A percentile compares a stretch with the other conserved stretches of the same genome.
phyloP scores from a whole-genome alignment of 2,888 invertebrate species.

The Eurytoma adleriae region DNA sequence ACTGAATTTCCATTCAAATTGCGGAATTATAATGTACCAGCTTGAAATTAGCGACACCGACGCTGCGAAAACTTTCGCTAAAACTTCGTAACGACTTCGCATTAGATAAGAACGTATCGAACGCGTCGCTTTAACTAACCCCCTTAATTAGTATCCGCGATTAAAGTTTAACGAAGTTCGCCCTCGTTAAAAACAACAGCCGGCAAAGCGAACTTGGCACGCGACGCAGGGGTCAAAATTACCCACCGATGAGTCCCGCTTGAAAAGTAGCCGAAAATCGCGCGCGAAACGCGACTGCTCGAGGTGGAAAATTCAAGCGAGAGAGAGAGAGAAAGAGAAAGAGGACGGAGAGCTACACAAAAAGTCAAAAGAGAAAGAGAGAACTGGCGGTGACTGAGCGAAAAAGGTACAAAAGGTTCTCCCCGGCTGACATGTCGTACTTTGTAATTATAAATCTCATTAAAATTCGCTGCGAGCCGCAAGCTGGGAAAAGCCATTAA shows the following conservation, averaged over 20 bases:
- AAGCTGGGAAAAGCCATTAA: conserved; percentile 68
- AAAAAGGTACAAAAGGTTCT: conserved; percentile 11
- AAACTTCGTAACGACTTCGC: no score
- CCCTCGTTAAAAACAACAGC: no score
- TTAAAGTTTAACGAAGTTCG: no score
- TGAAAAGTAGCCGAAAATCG: neutral
- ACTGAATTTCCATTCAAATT: no score
- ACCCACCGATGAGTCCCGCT: neutral
- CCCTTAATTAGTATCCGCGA: no score
- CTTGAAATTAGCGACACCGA: no score
- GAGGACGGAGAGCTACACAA: neutral
- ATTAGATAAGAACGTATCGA: no score
- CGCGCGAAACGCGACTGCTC: neutral
- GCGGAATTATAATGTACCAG: no score
- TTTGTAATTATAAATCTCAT: conserved; percentile 73
- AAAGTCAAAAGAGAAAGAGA: conserved; percentile 22
- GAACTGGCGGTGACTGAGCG: neutral
- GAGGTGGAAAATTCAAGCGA: conserved; percentile 17
- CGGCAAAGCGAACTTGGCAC: no score
- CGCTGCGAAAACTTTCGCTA: no score
- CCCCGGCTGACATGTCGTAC: conserved; percentile 54
- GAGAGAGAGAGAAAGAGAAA: neutral
- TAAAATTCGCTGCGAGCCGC: conserved; percentile 68
- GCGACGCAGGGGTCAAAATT: neutral
- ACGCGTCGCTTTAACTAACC: no score